Evolutionary conservation across 1,140 invertebrate genomes (phyloP), one percentile per base, ranked within the genome.

Genomic region (Schmidtea mediterranea): DNA sequence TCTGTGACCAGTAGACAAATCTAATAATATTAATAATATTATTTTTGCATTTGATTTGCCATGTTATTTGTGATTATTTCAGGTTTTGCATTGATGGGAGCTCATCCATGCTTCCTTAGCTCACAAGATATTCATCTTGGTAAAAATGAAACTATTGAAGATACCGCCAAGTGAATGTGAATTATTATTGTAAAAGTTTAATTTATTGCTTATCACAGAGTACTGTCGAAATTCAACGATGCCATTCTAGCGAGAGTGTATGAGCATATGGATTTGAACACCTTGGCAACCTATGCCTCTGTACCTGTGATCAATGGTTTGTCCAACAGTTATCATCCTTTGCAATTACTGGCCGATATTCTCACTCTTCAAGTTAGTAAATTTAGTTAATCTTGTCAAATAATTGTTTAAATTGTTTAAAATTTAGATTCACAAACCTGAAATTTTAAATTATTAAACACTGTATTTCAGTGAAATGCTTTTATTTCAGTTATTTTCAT

Each of bases 281-380:
- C 49, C 2, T 18, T 60, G 45, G 55, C 57, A 2, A 36, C 41
- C 32, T 53, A 57, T 21, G 47, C 52, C 10, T 50, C 38, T 1
- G 52, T 57, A 15, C 59, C 59, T 24, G 53, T 60, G 12, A 53
- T 60, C 47, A 59, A 50, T 49, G 59, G 58, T 2, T 43, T 59
- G 3, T 59, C 57, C 15, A 58, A 59, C 40, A 9, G 51, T 15
- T 55, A 52, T 23, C 59, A 60, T 43, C 59, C 59, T 10, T 46
- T 60, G 5, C 59, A 60, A 52, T 55, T 55, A 15, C 47, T 60
- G 13, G 59, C 59, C 6, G 57, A 59, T 40, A 55, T 60, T 19
- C 49, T 56, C 12, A 60, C 59, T 9, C 41, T 59, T 16, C 57
- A 59, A 52, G 57, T 59, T 1, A 38, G 12, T 24, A 13, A 5